A percentile compares a stretch with the other conserved stretches of the same genome.
These are phyloP conservation scores for Anagrus nilaparvatae DNA, from an alignment of 1,140 invertebrate species.

Conservation along the genomic window DNA sequence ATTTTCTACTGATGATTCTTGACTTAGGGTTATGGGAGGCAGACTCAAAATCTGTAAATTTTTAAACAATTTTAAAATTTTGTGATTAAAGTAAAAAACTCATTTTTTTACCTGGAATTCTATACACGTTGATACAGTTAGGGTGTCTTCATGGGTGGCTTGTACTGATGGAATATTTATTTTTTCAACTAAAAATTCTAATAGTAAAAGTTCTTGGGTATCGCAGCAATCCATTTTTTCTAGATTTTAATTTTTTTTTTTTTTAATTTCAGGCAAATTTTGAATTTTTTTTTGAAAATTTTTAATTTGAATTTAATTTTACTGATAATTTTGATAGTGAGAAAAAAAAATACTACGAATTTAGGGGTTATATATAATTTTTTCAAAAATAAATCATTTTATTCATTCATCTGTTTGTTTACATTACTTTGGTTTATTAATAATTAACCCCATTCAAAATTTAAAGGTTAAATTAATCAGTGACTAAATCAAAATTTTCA, in stretches of 20 bases:
- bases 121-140: conserved; percentile 26
- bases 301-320: background rate
- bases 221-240: conserved; percentile 17
- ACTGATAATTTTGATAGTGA: conserved; percentile 1
- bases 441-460: too few relatives aligned
- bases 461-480: too few relatives aligned
- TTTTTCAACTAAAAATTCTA: conserved; percentile 34
- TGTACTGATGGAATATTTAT: conserved; percentile 30
- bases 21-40: conserved; percentile 31
- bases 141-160: conserved; percentile 26
- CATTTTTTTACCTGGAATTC: conserved; percentile 30
- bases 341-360: too few relatives aligned
- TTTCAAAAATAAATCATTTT: too few relatives aligned
- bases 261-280: background rate
- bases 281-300: background rate
- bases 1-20: conserved; percentile 23
- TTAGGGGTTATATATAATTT: too few relatives aligned
- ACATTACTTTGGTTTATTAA: too few relatives aligned
- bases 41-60: conserved; percentile 30
- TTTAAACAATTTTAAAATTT: conserved; percentile 5
- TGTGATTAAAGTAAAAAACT: conserved; percentile 13
- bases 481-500: too few relatives aligned
- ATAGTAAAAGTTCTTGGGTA: conserved; percentile 29
- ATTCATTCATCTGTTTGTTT: too few relatives aligned
- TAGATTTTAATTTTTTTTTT: too few relatives aligned